Percentiles rank a stretch among this genome's conserved stretches.
phyloP scores from a whole-genome alignment of 1,140 invertebrate species.

The Drosophila tropicalis region DNA sequence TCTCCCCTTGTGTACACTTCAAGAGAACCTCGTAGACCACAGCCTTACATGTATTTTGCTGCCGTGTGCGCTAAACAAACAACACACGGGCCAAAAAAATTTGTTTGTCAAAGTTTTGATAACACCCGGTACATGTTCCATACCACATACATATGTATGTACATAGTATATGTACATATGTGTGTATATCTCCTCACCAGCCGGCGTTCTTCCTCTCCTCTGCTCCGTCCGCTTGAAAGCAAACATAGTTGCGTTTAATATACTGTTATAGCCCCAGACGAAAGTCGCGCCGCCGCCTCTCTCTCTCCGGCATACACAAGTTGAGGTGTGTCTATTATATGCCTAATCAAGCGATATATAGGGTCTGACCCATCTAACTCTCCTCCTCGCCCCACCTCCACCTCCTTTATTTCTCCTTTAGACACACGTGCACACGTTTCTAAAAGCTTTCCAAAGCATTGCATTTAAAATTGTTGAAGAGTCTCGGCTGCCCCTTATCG shows the following conservation, averaged over 20 bases:
- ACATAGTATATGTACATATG: not conserved
- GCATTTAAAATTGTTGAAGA: conserved; percentile 14
- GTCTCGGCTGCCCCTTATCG: conserved; percentile 52
- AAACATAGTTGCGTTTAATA: conserved; percentile 75
- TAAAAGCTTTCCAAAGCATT: conserved; percentile 13
- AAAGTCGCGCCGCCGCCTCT: not conserved
- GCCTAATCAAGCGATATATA: conserved; percentile 25
- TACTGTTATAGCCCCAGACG: conserved; percentile 58
- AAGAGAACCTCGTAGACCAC: not conserved
- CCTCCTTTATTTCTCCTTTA: not conserved
- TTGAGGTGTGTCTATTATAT: conserved; percentile 1
- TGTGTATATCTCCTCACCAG: too few relatives aligned
- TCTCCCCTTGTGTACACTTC: not conserved
- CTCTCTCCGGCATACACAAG: not conserved
- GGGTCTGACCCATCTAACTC: not conserved
- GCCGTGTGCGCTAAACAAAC: conserved; percentile 61
- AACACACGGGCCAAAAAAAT: conserved; percentile 69
- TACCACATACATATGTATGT: not conserved
- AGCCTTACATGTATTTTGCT: conserved; percentile 6
- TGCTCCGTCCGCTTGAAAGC: conserved; percentile 6
- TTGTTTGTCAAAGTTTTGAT: conserved; percentile 80
- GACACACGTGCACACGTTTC: conserved; percentile 51
- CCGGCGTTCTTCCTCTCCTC: not conserved
- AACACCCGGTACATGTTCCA: conserved; percentile 53
- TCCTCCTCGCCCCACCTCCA: not conserved